These are phyloP conservation scores for Alexandromys fortis DNA, from an alignment of 2,113 vertebrate species.

Conservation along the genomic window DNA sequence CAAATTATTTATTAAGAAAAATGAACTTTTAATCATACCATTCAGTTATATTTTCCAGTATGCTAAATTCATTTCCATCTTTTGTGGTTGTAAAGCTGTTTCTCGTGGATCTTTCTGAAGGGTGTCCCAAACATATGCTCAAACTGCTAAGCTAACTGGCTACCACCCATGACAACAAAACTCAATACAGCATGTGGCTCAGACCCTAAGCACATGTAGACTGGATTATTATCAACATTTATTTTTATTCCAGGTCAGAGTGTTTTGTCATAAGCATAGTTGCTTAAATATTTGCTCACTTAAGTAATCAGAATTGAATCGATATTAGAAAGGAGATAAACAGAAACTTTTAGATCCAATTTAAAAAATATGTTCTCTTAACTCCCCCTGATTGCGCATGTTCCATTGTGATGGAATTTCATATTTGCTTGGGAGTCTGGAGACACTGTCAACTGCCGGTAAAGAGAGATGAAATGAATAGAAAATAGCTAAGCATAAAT, in stretches of 20 bases:
- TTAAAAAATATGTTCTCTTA: constrained; percentile 8
- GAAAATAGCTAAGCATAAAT: neutral
- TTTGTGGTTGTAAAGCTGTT: constrained; percentile 37
- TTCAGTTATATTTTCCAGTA: constrained; percentile 71
- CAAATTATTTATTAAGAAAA: constrained; percentile 52
- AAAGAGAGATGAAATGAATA: neutral
- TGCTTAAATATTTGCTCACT: constrained; percentile 23
- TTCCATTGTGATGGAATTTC: constrained; percentile 29
- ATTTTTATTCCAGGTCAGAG: constrained; percentile 43
- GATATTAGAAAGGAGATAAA: constrained; percentile 31
- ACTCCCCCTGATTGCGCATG: neutral
- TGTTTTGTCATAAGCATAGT: neutral
- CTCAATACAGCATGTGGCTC: neutral
- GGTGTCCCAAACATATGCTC: constrained; percentile 58
- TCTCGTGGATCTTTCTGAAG: constrained; percentile 26
- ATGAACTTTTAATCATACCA: constrained; percentile 66
- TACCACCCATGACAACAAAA: constrained; percentile 48
- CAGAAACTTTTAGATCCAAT: neutral
- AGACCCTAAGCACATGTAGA: neutral
- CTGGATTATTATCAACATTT: constrained; percentile 32
- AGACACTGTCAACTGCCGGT: neutral
- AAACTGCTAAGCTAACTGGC: constrained; percentile 42
- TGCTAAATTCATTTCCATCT: constrained; percentile 69
- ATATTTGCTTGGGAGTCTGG: neutral
- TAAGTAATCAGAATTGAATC: neutral